Evolutionary conservation across 1,140 invertebrate genomes (phyloP).

Genomic region (Euura saliciscinereae): DNA sequence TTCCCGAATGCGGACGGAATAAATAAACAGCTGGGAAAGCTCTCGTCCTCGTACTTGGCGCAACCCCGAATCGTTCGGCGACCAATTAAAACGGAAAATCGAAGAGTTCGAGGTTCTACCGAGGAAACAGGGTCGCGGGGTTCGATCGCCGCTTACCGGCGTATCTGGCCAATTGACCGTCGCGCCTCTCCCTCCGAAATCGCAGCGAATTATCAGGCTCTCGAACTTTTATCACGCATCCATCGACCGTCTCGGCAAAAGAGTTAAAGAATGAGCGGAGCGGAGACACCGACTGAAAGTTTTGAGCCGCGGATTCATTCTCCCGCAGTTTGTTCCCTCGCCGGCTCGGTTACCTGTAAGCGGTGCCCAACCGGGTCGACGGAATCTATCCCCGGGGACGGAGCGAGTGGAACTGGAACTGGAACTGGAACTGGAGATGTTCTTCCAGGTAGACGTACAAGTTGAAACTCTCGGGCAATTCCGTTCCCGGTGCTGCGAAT

Average conservation of each 20-base stretch:
- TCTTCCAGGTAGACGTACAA: background rate
- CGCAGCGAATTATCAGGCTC: no score
- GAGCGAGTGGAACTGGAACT: background rate
- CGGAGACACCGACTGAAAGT: no score
- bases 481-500: conserved; percentile 34
- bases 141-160: no score
- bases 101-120: background rate
- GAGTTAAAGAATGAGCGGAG: no score
- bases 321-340: conserved; percentile 26
- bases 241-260: no score
- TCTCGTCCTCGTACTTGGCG: background rate
- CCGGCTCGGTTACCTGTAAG: conserved; percentile 46
- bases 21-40: conserved; percentile 14
- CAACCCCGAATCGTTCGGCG: background rate
- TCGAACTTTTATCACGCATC: no score
- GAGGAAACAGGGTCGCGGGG: no score
- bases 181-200: no score
- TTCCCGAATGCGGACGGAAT: conserved; percentile 30
- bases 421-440: conserved; percentile 23
- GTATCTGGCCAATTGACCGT: no score
- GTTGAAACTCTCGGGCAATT: conserved; percentile 15
- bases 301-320: background rate
- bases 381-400: conserved; percentile 42
- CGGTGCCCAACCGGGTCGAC: conserved; percentile 38
- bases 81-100: conserved; percentile 1